These are phyloP conservation scores for Temnothorax rugatulus DNA, from an alignment of 2,888 invertebrate species.

Conservation along the genomic window DNA sequence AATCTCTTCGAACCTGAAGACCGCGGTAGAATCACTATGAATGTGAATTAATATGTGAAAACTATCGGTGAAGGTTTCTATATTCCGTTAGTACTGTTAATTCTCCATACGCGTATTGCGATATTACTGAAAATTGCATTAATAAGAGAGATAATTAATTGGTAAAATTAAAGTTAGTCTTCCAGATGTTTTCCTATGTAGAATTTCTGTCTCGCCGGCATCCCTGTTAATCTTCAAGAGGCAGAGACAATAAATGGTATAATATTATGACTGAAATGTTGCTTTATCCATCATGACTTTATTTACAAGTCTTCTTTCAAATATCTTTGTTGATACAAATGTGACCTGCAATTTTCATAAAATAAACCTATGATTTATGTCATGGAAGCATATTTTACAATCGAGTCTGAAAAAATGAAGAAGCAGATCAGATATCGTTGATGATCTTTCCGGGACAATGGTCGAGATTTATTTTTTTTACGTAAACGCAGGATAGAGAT, in stretches of 20 bases:
- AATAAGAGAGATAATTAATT: background rate
- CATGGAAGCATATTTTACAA: background rate
- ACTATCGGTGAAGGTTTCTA: background rate
- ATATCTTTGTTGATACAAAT: background rate
- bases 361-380: background rate
- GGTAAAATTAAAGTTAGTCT: background rate
- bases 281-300: background rate
- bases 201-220: background rate
- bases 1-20: slow-evolving; percentile 14
- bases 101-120: background rate
- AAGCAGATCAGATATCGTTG: background rate
- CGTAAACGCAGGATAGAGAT: background rate
- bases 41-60: slow-evolving; percentile 9
- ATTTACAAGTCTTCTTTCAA: slow-evolving; percentile 1
- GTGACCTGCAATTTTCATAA: background rate
- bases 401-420: background rate
- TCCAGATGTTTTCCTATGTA: background rate
- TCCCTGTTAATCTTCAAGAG: slow-evolving; percentile 13
- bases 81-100: slow-evolving; percentile 35
- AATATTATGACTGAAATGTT: background rate
- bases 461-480: background rate
- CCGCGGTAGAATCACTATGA: background rate
- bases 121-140: background rate
- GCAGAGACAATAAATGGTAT: background rate
- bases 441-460: background rate